Conservation (phyloP, 2,113 vertebrate species). For the Silurus meridionalis region DNA sequence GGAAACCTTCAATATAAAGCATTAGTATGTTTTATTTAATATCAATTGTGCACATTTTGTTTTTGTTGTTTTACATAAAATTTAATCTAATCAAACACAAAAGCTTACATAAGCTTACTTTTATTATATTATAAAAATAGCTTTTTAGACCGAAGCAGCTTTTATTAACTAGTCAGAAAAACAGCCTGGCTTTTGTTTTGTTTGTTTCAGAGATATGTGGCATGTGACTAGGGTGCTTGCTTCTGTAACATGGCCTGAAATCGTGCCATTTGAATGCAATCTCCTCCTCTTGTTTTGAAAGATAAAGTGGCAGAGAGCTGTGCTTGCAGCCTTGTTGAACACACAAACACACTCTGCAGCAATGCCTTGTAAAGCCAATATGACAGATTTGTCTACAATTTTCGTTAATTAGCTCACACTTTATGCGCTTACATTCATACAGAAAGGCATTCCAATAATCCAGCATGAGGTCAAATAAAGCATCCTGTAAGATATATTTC, state of each 20-base stretch:
- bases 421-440: too few relatives aligned
- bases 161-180: slow-evolving; percentile 2
- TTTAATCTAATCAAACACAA: not conserved
- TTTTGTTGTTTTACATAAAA: not conserved
- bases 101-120: not conserved
- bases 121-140: too few relatives aligned
- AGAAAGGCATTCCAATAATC: too few relatives aligned
- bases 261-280: not conserved
- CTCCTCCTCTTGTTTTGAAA: slow-evolving; percentile 6
- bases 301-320: not conserved
- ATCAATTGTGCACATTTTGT: not conserved
- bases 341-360: slow-evolving; percentile 1
- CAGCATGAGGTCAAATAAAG: too few relatives aligned
- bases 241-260: slow-evolving; percentile 16
- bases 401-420: slow-evolving; percentile 8
- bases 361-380: slow-evolving; percentile 27
- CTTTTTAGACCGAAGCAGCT: not conserved
- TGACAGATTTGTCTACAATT: slow-evolving; percentile 15
- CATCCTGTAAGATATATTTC: too few relatives aligned
- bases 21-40: not conserved
- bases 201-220: not conserved
- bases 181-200: slow-evolving; percentile 3
- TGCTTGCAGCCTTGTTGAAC: not conserved
- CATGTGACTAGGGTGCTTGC: not conserved
- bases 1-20: not conserved